These are phyloP conservation scores for Anguilla marmorata DNA, from an alignment of 2,797 vertebrate species.

Conservation along the genomic window DNA sequence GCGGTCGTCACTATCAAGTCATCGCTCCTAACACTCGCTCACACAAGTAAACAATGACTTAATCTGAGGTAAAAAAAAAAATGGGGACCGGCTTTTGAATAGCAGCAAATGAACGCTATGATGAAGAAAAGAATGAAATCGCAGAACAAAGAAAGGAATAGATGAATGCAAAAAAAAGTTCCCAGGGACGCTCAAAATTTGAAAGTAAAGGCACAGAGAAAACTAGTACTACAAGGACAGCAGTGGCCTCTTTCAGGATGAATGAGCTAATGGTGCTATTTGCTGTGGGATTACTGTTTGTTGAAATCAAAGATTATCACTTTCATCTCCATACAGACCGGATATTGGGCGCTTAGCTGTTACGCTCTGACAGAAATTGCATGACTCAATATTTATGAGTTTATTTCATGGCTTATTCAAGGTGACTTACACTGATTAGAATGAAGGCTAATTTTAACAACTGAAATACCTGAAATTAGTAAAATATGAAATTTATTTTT, in stretches of 20 bases:
- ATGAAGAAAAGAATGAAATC: neutral
- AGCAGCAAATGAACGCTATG: neutral
- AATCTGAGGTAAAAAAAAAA: neutral
- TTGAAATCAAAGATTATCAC: constrained; percentile 8
- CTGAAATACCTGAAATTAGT: neutral
- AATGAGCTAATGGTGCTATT: constrained; percentile 9
- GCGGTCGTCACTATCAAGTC: neutral
- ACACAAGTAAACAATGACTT: neutral
- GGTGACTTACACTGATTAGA: constrained; percentile 3
- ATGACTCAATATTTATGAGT: constrained; percentile 19
- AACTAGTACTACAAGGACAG: neutral
- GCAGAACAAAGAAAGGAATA: neutral
- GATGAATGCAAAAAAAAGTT: neutral
- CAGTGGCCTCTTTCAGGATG: neutral
- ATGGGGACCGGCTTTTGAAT: neutral
- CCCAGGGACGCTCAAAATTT: neutral
- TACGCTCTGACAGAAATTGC: neutral
- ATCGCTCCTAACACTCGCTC: neutral
- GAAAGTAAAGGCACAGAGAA: neutral
- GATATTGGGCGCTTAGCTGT: neutral
- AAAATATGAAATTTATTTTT: neutral
- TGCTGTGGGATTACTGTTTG: constrained; percentile 11
- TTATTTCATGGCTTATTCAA: neutral
- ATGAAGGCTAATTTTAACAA: neutral
- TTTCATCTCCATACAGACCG: constrained; percentile 7